These are phyloP conservation scores for Heliconius hortense DNA, from an alignment of 2,888 invertebrate genomes.

Conservation along the genomic window DNA sequence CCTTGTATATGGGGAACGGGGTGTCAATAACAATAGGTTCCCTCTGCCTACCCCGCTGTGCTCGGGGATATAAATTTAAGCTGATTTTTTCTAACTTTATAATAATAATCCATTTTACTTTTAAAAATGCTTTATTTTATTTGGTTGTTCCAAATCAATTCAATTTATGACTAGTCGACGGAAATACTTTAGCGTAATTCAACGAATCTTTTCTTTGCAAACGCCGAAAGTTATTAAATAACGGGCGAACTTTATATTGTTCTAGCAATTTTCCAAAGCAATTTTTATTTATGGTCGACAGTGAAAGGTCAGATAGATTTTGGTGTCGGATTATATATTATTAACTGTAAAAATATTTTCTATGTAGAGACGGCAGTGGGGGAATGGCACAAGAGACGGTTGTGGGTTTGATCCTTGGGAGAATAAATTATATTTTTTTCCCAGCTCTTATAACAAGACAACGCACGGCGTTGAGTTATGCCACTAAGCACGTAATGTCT, in stretches of 20 bases:
- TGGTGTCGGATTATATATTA: constrained; percentile 4
- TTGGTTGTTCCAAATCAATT: constrained; percentile 5
- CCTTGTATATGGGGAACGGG: neutral
- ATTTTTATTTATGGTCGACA: constrained; percentile 34
- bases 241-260: constrained; percentile 35
- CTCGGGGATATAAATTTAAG: too few relatives aligned
- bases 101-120: neutral
- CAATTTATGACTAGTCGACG: constrained; percentile 7
- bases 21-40: too few relatives aligned
- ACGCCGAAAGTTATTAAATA: constrained; percentile 38
- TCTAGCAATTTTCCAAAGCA: constrained; percentile 35
- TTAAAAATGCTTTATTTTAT: neutral
- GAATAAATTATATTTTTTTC: neutral
- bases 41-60: too few relatives aligned
- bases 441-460: neutral
- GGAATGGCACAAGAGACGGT: neutral
- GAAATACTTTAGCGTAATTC: constrained; percentile 19
- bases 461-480: neutral
- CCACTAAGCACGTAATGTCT: neutral
- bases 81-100: too few relatives aligned
- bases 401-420: neutral
- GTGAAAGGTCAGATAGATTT: constrained; percentile 11
- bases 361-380: neutral
- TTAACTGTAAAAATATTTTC: constrained; percentile 14
- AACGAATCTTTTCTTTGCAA: constrained; percentile 29